Evolutionary conservation across 2,113 vertebrate genomes (phyloP), one percentile per base, ranked within the genome.

Genomic region (Tetrax tetrax): DNA sequence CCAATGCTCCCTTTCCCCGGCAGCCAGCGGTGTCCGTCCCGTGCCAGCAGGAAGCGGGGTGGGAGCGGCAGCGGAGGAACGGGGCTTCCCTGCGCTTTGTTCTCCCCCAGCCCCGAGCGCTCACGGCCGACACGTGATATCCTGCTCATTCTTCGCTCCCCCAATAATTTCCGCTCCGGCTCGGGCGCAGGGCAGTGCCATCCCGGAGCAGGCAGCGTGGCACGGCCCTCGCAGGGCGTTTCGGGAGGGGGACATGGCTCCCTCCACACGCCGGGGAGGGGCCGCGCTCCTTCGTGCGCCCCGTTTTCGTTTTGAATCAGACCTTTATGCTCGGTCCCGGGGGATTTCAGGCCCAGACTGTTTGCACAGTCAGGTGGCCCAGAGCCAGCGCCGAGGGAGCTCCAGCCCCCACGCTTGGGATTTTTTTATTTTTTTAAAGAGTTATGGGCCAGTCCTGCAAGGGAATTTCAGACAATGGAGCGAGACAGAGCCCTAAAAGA

Each of bases 81-180:
- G 31, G 95, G 95, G 94, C 59, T 96, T 83, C 96, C 95, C 96
- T 74, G 35, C 1, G 85, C 96, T 97, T 96, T 97, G 96, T 93
- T 92, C 88, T 94, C 47, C 90, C 84, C 95, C 87, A 18, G 90
- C 82, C 68, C 70, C 4, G 6, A 66, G 69, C 23, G 1, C 87
- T 8, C 72, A 15, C 12, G 1, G 93, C 69, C 27, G 5, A 28
- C 96, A 95, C 63, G 82, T 93, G 93, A 96, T 35, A 93, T 95
- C 95, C 96, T 95, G 96, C 95, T 86, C 96, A 48, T 90, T 96
- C 93, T 89, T 35, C 4, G 43, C 96, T 92, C 88, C 71, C 84
- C 60, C 21, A 1, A 83, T 9, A 3, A 37, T 64, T 96, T 96
- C 96, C 94, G 50, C 57, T 31, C 43, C 0, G 2, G 38, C 43